These are phyloP conservation scores for Rhincodon typus DNA, from an alignment of 2,797 vertebrate species.

Conservation along the genomic window DNA sequence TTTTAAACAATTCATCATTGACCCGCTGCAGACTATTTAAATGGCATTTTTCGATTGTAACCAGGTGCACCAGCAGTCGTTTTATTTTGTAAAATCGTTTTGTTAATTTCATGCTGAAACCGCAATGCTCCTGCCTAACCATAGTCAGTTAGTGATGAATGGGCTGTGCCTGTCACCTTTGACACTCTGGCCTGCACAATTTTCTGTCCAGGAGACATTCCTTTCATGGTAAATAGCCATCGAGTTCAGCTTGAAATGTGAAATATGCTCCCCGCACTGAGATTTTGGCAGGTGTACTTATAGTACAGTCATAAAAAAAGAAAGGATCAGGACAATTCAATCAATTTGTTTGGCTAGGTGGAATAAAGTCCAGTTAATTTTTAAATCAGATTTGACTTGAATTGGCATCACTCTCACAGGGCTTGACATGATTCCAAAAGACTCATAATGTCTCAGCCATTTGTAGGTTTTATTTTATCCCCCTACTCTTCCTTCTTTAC, in stretches of 20 bases:
- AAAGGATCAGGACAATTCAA: slow-evolving; percentile 41
- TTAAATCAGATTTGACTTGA: slow-evolving; percentile 37
- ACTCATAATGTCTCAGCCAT: not conserved
- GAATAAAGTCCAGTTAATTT: slow-evolving; percentile 46
- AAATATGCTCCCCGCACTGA: slow-evolving; percentile 39
- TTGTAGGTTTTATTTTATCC: not conserved
- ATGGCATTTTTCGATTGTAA: not conserved
- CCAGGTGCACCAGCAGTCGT: not conserved
- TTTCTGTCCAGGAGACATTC: slow-evolving; percentile 40
- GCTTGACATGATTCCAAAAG: not conserved
- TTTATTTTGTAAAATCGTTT: not conserved
- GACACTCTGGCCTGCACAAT: slow-evolving; percentile 34
- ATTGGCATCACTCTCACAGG: slow-evolving; percentile 14
- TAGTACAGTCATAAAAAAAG: slow-evolving; percentile 33
- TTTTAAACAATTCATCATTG: not conserved
- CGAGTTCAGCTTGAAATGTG: slow-evolving; percentile 41
- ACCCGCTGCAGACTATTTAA: not conserved
- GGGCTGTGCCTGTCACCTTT: not conserved
- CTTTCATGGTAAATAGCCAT: slow-evolving; percentile 38
- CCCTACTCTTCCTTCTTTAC: not conserved
- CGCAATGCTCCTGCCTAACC: not conserved
- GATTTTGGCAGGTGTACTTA: slow-evolving; percentile 38
- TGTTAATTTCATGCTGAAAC: not conserved
- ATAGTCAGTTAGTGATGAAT: not conserved
- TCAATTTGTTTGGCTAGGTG: slow-evolving; percentile 44